phyloP scores from a whole-genome alignment of 2,113 vertebrate genomes.

The Panthera leo region DNA sequence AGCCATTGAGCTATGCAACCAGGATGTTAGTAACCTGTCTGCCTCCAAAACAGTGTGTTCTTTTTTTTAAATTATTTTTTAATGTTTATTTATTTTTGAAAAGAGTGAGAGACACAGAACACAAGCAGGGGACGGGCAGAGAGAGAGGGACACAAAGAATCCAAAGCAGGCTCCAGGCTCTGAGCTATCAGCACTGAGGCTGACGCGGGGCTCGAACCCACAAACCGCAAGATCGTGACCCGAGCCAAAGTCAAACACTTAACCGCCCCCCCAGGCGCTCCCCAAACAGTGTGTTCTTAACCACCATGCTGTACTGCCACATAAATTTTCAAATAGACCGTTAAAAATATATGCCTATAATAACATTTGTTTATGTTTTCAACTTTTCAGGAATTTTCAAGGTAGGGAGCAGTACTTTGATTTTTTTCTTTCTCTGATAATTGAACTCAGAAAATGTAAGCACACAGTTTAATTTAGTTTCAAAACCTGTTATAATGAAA shows the following conservation, averaged over 20 bases:
- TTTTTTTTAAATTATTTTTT: too few species aligned
- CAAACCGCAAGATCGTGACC: too few species aligned
- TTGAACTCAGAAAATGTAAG: slow-evolving; percentile 3
- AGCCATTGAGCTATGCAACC: background rate
- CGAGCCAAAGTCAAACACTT: too few species aligned
- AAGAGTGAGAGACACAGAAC: too few species aligned
- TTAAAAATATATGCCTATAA: background rate
- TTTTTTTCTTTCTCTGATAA: background rate
- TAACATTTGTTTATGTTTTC: background rate
- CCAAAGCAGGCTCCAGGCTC: too few species aligned
- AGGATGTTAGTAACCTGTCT: background rate
- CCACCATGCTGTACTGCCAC: fast-evolving
- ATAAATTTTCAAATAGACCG: background rate
- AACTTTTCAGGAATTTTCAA: background rate
- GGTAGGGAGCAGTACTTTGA: background rate
- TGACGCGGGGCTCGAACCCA: too few species aligned
- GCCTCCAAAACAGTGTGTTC: background rate
- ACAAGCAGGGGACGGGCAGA: too few species aligned
- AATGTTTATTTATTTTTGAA: too few species aligned
- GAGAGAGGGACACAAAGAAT: too few species aligned
- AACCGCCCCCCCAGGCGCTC: too few species aligned
- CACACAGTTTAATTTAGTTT: background rate
- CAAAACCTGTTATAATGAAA: background rate
- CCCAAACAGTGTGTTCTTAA: background rate
- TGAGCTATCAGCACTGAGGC: too few species aligned